A percentile compares a stretch with the other conserved stretches of the same genome.
phyloP scores from a whole-genome alignment of 2,888 invertebrate species.

The Actias luna region DNA sequence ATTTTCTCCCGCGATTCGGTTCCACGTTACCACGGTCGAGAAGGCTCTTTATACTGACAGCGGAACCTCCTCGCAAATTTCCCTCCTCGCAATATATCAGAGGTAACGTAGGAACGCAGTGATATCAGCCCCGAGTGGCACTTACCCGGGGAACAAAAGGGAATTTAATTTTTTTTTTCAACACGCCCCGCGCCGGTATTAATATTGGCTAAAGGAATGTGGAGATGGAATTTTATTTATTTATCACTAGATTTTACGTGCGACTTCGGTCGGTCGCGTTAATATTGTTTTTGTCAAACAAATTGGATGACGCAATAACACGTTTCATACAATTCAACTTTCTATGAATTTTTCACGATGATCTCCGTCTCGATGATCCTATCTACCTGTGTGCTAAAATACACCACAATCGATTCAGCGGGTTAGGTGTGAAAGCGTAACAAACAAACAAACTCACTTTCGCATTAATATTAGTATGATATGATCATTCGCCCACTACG shows the following conservation, averaged over 20 bases:
- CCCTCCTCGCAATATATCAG: conserved; percentile 13
- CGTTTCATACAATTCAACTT: no score
- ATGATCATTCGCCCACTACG: no score
- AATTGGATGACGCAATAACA: no score
- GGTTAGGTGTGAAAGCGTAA: no score
- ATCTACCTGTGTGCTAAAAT: no score
- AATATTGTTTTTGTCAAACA: no score
- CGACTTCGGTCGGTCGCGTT: no score
- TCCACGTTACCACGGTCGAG: background rate
- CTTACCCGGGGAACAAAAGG: conserved; percentile 31
- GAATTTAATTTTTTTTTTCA: conserved; percentile 34
- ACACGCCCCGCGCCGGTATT: conserved; percentile 15
- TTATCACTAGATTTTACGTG: background rate
- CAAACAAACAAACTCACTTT: no score
- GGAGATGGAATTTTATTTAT: background rate
- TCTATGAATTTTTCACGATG: no score
- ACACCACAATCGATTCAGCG: no score
- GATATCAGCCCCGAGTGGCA: conserved; percentile 24
- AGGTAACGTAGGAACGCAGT: conserved; percentile 15
- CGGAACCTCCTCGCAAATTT: background rate
- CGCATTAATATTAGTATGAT: no score
- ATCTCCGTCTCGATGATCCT: no score
- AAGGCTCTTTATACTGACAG: background rate
- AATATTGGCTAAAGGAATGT: conserved; percentile 15
- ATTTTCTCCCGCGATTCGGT: background rate